Evolutionary conservation across 2,797 vertebrate genomes (phyloP).

Genomic region (Pseudopleuronectes americanus): DNA sequence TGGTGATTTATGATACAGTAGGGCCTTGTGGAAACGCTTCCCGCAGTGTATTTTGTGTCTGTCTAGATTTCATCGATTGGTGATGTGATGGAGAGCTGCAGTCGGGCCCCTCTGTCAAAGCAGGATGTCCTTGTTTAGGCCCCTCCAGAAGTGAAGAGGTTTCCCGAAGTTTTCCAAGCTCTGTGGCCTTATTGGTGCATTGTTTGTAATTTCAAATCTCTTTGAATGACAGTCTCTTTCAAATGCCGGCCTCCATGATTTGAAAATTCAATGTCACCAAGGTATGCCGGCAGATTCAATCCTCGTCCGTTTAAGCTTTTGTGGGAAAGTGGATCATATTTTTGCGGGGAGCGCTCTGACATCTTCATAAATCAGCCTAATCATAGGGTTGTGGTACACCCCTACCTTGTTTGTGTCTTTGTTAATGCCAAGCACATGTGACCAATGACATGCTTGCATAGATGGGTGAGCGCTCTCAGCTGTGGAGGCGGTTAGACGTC

Average conservation of each 20-base stretch:
- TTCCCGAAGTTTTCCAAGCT: conserved; percentile 22
- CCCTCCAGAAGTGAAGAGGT: conserved; percentile 7
- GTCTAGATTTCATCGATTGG: conserved; percentile 54
- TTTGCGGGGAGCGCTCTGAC: conserved; percentile 60
- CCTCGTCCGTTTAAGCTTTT: conserved; percentile 61
- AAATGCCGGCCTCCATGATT: conserved; percentile 24
- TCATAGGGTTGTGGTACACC: conserved; percentile 71
- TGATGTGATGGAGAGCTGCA: conserved; percentile 46
- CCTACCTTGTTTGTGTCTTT: conserved; percentile 75
- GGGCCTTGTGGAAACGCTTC: conserved; percentile 42
- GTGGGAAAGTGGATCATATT: conserved; percentile 58
- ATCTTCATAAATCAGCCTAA: conserved; percentile 78
- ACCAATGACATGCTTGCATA: conserved; percentile 67
- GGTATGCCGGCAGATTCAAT: conserved; percentile 47
- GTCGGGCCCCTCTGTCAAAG: conserved; percentile 39
- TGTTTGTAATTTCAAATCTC: conserved; percentile 33
- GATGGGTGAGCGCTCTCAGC: conserved; percentile 53
- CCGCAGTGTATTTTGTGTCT: conserved; percentile 49
- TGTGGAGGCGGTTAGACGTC: conserved; percentile 45
- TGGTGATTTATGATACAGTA: conserved; percentile 68
- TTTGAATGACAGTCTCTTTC: conserved; percentile 38
- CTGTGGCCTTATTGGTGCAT: conserved; percentile 32
- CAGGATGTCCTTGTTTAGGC: conserved; percentile 35
- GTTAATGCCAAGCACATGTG: conserved; percentile 75
- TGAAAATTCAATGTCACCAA: conserved; percentile 51